Conservation (phyloP, 2,113 vertebrate species). For the Corydoras sp. region DNA sequence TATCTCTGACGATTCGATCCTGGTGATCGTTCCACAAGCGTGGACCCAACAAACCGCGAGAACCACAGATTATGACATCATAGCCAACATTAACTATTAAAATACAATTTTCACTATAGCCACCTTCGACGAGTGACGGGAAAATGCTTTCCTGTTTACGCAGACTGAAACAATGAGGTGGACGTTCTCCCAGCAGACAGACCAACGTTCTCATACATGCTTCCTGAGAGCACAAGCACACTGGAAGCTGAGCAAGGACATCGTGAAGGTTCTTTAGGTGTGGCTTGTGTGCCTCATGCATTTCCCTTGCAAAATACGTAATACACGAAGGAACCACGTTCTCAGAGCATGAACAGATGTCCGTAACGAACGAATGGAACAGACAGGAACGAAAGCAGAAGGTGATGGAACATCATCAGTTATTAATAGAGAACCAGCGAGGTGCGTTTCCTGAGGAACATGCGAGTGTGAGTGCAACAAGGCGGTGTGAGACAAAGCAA, state of each 20-base stretch:
- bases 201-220: too few relatives aligned
- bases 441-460: too few relatives aligned
- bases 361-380: not conserved
- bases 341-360: not conserved
- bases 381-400: not conserved
- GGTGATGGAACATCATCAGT: too few relatives aligned
- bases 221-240: not conserved
- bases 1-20: too few relatives aligned
- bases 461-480: too few relatives aligned
- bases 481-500: too few relatives aligned
- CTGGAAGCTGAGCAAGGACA: not conserved
- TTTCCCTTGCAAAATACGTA: not conserved
- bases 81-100: too few relatives aligned
- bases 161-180: not conserved
- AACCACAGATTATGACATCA: too few relatives aligned
- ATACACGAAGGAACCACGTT: not conserved
- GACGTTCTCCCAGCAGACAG: not conserved
- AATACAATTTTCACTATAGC: too few relatives aligned
- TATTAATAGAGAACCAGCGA: too few relatives aligned
- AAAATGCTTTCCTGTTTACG: constrained; percentile 4
- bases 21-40: too few relatives aligned
- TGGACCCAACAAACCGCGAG: too few relatives aligned
- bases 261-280: not conserved
- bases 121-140: not conserved
- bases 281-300: not conserved